Conservation (phyloP, 2,113 vertebrate genomes). For the Sardina pilchardus region DNA sequence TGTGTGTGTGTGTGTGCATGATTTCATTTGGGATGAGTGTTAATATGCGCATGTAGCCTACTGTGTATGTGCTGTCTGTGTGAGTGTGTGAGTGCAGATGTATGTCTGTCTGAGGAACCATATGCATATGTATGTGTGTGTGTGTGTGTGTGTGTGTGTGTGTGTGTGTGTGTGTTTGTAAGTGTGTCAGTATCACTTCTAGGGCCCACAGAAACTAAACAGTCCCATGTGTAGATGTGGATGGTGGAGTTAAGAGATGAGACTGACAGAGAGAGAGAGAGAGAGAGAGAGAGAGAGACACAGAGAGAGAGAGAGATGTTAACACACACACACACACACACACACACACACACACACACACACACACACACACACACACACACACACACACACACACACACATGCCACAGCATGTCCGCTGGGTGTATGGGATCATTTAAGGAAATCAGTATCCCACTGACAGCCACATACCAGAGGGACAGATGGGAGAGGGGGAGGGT, state of each 20-base stretch:
- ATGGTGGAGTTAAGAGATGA: neutral
- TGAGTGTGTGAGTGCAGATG: neutral
- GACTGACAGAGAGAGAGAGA: slow-evolving; percentile 5
- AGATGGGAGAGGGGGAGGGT: neutral
- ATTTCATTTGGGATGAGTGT: slow-evolving; percentile 29
- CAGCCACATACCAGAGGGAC: slow-evolving; percentile 5
- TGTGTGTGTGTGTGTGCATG: neutral
- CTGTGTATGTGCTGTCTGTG: neutral
- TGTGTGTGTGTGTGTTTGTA: slow-evolving; percentile 36
- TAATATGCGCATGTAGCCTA: neutral
- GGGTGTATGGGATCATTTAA: slow-evolving; percentile 32
- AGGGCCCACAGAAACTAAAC: neutral
- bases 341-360: neutral
- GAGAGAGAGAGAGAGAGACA: slow-evolving; percentile 3
- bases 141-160: slow-evolving; percentile 28
- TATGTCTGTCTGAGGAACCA: neutral
- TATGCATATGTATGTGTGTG: neutral
- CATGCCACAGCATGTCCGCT: neutral
- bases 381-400: neutral
- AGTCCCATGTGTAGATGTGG: neutral
- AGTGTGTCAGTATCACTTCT: neutral
- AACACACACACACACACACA: too few species aligned
- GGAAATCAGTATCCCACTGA: slow-evolving; percentile 32
- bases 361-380: neutral
- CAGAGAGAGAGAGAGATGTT: too few species aligned